Percentiles rank a stretch among this genome's conserved stretches.
phyloP scores from a whole-genome alignment of 92 coral and sea anemone species.

The Galaxea fascicularis region DNA sequence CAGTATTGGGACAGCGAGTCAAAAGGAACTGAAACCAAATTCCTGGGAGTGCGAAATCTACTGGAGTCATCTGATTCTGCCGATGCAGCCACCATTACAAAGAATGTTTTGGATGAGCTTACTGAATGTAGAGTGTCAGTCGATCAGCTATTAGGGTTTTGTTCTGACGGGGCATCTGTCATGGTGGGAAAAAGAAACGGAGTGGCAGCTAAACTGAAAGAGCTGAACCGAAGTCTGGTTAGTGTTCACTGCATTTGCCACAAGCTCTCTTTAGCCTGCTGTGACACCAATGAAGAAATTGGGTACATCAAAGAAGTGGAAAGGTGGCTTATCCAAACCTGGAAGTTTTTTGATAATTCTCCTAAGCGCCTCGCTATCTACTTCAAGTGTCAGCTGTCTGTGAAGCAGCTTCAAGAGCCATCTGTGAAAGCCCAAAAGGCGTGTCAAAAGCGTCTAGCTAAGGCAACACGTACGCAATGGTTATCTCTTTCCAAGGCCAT shows the following conservation, averaged over 20 bases:
- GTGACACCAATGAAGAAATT: conserved; percentile 37
- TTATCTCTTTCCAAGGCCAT: conserved; percentile 37
- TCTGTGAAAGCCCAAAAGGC: conserved; percentile 18
- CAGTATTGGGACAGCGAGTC: conserved; percentile 34
- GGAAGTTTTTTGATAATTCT: conserved; percentile 54
- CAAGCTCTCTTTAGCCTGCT: conserved; percentile 51
- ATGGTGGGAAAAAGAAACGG: conserved; percentile 31
- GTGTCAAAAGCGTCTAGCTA: conserved; percentile 25
- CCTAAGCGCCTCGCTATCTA: no score
- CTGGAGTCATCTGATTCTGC: conserved; percentile 42
- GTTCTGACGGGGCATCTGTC: conserved; percentile 31
- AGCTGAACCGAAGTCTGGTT: conserved; percentile 14
- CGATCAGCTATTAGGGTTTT: conserved; percentile 20
- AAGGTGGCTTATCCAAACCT: conserved; percentile 46
- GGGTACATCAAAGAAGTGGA: conserved; percentile 48
- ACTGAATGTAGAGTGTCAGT: conserved; percentile 27
- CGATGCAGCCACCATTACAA: conserved; percentile 43
- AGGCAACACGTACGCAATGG: conserved; percentile 45
- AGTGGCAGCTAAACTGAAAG: conserved; percentile 39
- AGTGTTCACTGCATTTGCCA: conserved; percentile 42
- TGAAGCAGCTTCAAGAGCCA: conserved; percentile 35
- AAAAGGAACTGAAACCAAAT: conserved; percentile 9
- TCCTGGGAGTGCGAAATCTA: conserved; percentile 15
- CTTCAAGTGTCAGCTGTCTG: conserved; percentile 38
- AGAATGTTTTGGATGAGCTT: conserved; percentile 37